Evolutionary conservation across 2,888 invertebrate genomes (phyloP).

Genomic region (Aelia acuminata): DNA sequence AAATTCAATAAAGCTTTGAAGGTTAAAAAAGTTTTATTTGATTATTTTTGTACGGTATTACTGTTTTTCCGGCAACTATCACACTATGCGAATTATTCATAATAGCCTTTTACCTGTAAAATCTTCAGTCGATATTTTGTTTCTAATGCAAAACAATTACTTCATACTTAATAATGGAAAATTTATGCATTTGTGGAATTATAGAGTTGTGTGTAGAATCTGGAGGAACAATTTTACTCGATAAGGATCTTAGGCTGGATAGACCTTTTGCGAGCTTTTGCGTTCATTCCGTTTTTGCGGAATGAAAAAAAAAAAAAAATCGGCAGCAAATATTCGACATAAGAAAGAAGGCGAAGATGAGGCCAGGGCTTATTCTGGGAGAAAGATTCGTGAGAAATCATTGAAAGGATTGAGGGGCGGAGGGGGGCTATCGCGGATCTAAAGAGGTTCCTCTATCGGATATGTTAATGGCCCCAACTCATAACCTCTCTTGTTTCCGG

Average conservation of each 20-base stretch:
- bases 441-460: constrained; percentile 34
- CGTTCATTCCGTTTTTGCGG: neutral
- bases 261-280: neutral
- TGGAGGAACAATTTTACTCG: neutral
- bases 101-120: too few species aligned
- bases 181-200: too few species aligned
- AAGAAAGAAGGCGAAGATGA: neutral
- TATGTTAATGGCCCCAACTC: constrained; percentile 30
- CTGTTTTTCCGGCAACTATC: too few species aligned
- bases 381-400: constrained; percentile 33
- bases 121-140: too few species aligned
- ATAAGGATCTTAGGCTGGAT: neutral
- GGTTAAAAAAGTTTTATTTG: too few species aligned
- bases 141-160: too few species aligned
- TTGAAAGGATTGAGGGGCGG: neutral
- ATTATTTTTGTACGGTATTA: too few species aligned
- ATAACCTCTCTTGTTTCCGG: neutral
- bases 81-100: too few species aligned
- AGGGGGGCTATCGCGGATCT: neutral
- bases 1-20: too few species aligned
- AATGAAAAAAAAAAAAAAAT: neutral
- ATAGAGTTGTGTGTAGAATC: neutral
- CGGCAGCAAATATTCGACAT: neutral
- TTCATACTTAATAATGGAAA: too few species aligned
- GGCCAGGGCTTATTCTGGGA: neutral